phyloP scores from a whole-genome alignment of 2,113 vertebrate genomes.

The Raja brachyura region DNA sequence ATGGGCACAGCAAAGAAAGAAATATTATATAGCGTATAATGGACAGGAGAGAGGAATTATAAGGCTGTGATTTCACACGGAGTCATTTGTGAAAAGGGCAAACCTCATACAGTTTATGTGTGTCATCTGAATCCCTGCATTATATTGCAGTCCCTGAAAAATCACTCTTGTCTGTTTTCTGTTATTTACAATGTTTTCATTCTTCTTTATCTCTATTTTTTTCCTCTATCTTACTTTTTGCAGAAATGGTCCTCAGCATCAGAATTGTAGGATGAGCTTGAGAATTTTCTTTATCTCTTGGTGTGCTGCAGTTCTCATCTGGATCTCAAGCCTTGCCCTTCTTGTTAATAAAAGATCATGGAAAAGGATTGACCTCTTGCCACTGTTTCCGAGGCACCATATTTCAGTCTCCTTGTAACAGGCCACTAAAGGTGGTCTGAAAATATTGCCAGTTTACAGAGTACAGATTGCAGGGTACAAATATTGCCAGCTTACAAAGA shows the following conservation, averaged over 20 bases:
- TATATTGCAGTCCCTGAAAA: neutral
- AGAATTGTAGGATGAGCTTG: neutral
- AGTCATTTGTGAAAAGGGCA: neutral
- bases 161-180: neutral
- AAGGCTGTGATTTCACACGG: neutral
- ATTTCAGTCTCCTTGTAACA: neutral
- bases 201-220: too few relatives aligned
- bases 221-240: neutral
- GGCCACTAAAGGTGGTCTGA: too few relatives aligned
- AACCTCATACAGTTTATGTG: neutral
- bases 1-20: neutral
- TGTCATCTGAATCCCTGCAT: neutral
- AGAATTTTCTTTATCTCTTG: neutral
- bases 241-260: neutral
- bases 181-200: constrained; percentile 8
- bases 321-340: neutral
- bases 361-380: neutral
- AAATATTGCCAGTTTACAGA: neutral
- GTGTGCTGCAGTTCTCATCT: neutral
- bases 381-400: neutral
- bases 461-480: neutral
- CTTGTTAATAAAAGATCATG: neutral
- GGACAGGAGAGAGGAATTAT: neutral
- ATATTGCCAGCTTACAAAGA: neutral
- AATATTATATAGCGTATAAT: neutral